A percentile compares a stretch with the other conserved stretches of the same genome.
Conservation (phyloP, 2,888 invertebrate genomes). For the Eupeodes luniger region DNA sequence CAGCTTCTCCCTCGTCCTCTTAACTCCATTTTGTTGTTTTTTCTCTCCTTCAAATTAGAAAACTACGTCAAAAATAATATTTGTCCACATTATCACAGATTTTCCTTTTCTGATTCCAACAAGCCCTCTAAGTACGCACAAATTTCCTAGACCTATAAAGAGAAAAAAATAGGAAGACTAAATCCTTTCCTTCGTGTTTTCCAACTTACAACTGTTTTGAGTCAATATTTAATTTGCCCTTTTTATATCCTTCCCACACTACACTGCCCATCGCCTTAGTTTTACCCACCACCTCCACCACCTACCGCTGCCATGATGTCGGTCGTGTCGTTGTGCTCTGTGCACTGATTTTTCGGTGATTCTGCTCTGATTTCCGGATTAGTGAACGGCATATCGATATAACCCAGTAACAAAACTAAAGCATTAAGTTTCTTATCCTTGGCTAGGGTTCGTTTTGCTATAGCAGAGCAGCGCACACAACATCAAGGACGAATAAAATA, state of each 20-base stretch:
- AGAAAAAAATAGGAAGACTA: not conserved
- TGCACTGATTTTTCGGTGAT: constrained; percentile 35
- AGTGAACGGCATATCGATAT: constrained; percentile 58
- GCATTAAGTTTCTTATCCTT: constrained; percentile 53
- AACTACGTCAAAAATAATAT: constrained; percentile 52
- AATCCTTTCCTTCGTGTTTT: constrained; percentile 36
- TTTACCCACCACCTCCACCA: not conserved
- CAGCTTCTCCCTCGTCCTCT: not conserved
- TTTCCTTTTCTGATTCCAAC: constrained; percentile 27
- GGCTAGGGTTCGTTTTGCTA: not conserved
- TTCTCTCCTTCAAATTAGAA: constrained; percentile 18
- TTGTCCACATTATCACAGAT: constrained; percentile 65
- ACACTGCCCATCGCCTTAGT: too few species aligned
- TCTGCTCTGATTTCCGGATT: constrained; percentile 57
- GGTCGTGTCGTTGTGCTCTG: not conserved
- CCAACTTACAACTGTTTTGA: constrained; percentile 46
- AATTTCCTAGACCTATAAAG: not conserved
- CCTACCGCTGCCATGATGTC: not conserved
- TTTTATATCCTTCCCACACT: constrained; percentile 9
- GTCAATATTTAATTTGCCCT: constrained; percentile 71
- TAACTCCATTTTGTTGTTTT: not conserved
- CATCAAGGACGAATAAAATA: constrained; percentile 62
- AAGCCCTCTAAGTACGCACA: not conserved
- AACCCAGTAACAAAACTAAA: constrained; percentile 66
- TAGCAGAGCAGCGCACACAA: not conserved